These are phyloP conservation scores for Falcunculus frontatus DNA, from an alignment of 2,113 vertebrate species.

Conservation along the genomic window DNA sequence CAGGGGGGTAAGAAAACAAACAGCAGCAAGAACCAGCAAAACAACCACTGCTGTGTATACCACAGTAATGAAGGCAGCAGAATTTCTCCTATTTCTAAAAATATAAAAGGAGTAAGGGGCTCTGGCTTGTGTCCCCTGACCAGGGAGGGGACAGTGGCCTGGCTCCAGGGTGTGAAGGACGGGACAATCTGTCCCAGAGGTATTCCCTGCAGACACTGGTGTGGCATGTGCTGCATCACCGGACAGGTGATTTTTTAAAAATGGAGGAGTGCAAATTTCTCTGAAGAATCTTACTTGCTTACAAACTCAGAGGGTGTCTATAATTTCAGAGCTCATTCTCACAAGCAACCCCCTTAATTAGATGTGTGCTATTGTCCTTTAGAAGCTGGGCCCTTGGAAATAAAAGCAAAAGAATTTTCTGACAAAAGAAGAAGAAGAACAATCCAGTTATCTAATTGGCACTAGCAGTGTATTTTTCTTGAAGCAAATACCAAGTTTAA, in stretches of 20 bases:
- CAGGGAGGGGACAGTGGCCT: not conserved
- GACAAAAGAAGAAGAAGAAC: not conserved
- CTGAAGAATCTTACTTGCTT: not conserved
- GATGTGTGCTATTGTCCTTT: not conserved
- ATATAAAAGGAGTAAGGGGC: not conserved
- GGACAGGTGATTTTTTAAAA: not conserved
- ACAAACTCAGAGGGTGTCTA: not conserved
- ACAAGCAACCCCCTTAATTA: not conserved
- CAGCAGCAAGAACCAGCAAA: not conserved
- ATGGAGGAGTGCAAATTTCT: not conserved
- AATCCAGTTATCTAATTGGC: not conserved
- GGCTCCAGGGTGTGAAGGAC: rapidly evolving
- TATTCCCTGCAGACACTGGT: rapidly evolving
- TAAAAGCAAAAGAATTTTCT: not conserved
- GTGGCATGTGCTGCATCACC: rapidly evolving
- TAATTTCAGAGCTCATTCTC: not conserved
- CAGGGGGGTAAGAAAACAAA: rapidly evolving
- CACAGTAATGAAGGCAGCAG: not conserved
- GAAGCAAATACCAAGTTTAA: not conserved
- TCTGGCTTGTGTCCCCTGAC: not conserved
- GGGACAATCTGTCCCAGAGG: not conserved
- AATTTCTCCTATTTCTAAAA: not conserved
- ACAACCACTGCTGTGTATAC: not conserved
- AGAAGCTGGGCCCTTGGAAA: not conserved
- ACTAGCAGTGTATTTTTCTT: not conserved